These are phyloP conservation scores for Rotaria magnacalcarata DNA, from an alignment of 2,888 invertebrate genomes.

Conservation along the genomic window DNA sequence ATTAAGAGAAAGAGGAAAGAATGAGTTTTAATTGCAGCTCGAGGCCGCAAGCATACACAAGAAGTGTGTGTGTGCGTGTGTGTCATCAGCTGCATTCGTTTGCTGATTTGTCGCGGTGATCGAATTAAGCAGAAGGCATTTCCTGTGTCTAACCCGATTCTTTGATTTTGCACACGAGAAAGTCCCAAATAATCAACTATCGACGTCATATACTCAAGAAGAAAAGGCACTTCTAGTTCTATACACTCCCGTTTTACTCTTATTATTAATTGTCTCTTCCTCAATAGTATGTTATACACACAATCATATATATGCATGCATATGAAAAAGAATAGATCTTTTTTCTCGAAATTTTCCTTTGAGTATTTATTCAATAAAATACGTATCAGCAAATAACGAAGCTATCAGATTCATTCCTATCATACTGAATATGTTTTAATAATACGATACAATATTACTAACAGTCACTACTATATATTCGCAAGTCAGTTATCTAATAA, in stretches of 20 bases:
- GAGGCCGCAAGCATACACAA: background rate
- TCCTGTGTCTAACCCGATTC: background rate
- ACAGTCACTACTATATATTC: background rate
- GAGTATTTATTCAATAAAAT: background rate
- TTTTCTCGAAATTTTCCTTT: background rate
- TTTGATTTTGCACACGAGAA: background rate
- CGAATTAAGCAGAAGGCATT: background rate
- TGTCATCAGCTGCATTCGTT: slow-evolving; percentile 3
- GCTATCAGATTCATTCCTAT: background rate
- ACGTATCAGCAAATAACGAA: background rate
- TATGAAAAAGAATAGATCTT: background rate
- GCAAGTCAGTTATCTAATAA: slow-evolving; percentile 18
- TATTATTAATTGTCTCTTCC: slow-evolving; percentile 1
- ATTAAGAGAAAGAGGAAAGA: background rate
- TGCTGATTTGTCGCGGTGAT: background rate
- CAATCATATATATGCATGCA: background rate
- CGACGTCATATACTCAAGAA: background rate
- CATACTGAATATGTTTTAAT: background rate
- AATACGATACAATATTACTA: background rate
- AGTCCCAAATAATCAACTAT: background rate
- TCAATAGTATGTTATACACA: background rate
- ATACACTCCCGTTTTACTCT: background rate
- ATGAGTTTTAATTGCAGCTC: slow-evolving; percentile 11
- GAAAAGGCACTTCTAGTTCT: background rate
- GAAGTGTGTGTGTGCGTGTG: background rate